Base-by-base conservation (phyloP, 1,140 invertebrate species). In the Atta colombica region DNA sequence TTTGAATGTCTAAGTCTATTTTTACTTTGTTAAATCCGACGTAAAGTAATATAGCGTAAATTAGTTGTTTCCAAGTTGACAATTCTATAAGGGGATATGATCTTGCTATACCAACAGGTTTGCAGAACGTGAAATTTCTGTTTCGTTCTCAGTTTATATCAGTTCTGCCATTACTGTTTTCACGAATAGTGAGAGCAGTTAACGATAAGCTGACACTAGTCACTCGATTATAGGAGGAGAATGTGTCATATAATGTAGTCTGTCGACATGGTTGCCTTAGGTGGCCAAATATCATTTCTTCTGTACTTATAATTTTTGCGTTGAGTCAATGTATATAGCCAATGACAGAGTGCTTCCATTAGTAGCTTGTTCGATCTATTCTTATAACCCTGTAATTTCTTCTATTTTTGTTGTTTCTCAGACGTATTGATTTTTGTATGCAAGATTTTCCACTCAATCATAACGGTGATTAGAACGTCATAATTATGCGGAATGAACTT, bases 321-420 rank as follows among this genome's bases (percentile, higher is more conserved):
- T 55, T 72, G 61, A 71, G 16, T 82, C 39, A 39, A 90, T 90
- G 89, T 91, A 90, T 21, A 90, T 90, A 91, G 87, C 81, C 77
- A 65, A 87, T 89, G 80, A 89, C 81, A 91, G 72, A 82, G 90
- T 91, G 88, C 90, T 91, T 91, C 89, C 89, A 91, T 91, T 90
- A 91, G 80, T 89, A 74, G 89, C 87, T 88, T 77, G 66, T 69
- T 51, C 77, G 49, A 86, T 21, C 61, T 45, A 35, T 66, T 72
- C 39, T 69, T 45, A 6, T 28, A 16, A 71, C 25, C 72, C 25
- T 6, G 3, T 71, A 74, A 55, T 74, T 25, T 31, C 18, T 60
- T 58, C 39, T 45, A 45, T 10, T 60, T 55, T 72, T 49, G 51
- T 12, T 74, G n/a, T 28, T 31, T 82, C 58, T 49, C n/a, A 39